Evolutionary conservation across 2,888 invertebrate genomes (phyloP), one percentile per base, ranked within the genome.

Genomic region (Lasius platythorax): DNA sequence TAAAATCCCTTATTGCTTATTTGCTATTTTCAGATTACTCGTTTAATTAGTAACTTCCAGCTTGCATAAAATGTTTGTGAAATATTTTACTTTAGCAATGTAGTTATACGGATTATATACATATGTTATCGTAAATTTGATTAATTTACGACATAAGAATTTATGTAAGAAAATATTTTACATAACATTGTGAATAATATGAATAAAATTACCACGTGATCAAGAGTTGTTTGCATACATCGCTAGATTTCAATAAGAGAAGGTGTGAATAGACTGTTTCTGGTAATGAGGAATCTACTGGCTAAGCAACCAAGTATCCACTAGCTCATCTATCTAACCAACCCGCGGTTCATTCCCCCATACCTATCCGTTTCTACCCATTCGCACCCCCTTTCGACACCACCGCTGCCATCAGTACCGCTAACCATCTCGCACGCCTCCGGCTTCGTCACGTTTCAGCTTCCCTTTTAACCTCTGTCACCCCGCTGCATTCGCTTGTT

Each of bases 181-280:
- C 15, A 11, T 30, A 43, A 63, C 4, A 12, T 33, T 23, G 6
- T 6, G 11, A 30, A 18, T 75, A 18, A 12, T 8, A 28, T 28
- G 15, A 37, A 50, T 46, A 43, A 68, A 53, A n/a, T 53, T 53
- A 53, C 18, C 12, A 0, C 23, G 3, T 8, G 81, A 40, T 88
- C 89, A n/a, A 76, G 64, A 12, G 88, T 73, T 9, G 91, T 88
- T 92, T 82, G 83, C 82, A 89, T 72, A 88, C 89, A 87, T 92
- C 90, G 81, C 85, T 91, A 88, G 84, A 84, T 83, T 84, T 85
- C 78, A 84, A 78, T 82, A 87, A 88, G 86, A 87, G 85, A 84
- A 90, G 91, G 92, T 92, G 93, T 93, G 92, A 93, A 93, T 91
- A 92, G 92, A 92, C 53, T 91, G 90, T 91, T 92, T 91, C 87